Evolutionary conservation across 2,888 invertebrate species (phyloP).

Genomic region (Zygaena filipendulae): DNA sequence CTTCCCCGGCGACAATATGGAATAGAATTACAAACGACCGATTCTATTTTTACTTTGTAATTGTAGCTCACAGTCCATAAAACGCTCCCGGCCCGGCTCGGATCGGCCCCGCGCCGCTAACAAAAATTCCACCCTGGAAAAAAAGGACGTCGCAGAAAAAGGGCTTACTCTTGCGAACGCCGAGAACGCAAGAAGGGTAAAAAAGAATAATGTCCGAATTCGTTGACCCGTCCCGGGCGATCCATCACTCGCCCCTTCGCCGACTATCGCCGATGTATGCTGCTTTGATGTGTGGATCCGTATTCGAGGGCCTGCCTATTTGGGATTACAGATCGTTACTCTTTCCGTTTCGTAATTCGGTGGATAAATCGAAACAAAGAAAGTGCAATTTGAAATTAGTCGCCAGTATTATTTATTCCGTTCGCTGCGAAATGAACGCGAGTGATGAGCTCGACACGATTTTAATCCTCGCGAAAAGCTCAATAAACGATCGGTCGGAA

Average conservation of each 20-base stretch:
- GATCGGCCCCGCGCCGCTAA: slow-evolving; percentile 30
- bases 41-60: slow-evolving; percentile 66
- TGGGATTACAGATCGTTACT: slow-evolving; percentile 59
- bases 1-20: slow-evolving; percentile 37
- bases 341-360: slow-evolving; percentile 32
- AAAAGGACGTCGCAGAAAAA: slow-evolving; percentile 65
- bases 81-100: slow-evolving; percentile 49
- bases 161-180: slow-evolving; percentile 64
- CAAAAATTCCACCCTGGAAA: slow-evolving; percentile 53
- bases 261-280: slow-evolving; percentile 54
- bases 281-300: slow-evolving; percentile 46
- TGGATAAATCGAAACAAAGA: slow-evolving; percentile 27
- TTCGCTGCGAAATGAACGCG: too few relatives aligned
- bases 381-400: slow-evolving; percentile 3
- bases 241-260: slow-evolving; percentile 64
- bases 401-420: too few relatives aligned
- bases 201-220: slow-evolving; percentile 71
- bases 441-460: slow-evolving; percentile 13
- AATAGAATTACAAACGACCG: slow-evolving; percentile 52
- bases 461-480: slow-evolving; percentile 34
- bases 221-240: slow-evolving; percentile 70
- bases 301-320: slow-evolving; percentile 41
- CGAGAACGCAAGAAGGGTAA: slow-evolving; percentile 65
- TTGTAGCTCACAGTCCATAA: slow-evolving; percentile 62
- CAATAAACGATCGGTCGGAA: slow-evolving; percentile 49